Evolutionary conservation across 2,113 vertebrate species (phyloP).

Genomic region (Centrocercus urophasianus): DNA sequence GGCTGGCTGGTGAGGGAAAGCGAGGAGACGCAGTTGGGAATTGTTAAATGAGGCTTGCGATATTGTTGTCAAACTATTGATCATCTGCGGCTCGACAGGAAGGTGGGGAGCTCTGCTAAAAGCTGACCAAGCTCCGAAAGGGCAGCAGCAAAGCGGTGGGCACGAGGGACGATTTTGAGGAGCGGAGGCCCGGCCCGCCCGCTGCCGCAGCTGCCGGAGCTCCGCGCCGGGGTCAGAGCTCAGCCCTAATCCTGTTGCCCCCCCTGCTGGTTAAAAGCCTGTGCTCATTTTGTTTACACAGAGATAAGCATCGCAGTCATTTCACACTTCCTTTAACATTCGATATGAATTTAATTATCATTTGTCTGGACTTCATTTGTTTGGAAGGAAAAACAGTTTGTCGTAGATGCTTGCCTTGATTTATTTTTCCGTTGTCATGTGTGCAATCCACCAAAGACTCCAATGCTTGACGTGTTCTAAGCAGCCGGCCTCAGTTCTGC

Average conservation of each 20-base stretch:
- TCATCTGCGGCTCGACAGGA: not conserved
- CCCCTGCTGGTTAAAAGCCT: conserved; percentile 85
- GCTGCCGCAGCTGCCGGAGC: not conserved
- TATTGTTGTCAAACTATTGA: not conserved
- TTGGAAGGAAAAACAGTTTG: not conserved
- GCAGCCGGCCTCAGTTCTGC: conserved; percentile 18
- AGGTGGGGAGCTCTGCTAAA: not conserved
- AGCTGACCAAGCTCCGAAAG: not conserved
- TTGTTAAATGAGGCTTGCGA: not conserved
- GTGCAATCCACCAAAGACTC: conserved; percentile 54
- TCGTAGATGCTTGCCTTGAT: not conserved
- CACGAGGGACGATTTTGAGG: not conserved
- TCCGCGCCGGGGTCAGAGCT: conserved; percentile 73
- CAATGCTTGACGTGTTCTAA: not conserved
- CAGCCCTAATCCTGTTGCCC: conserved; percentile 85
- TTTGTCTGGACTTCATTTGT: conserved; percentile 56
- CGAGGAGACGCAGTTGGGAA: rapidly evolving
- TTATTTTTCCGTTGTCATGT: not conserved
- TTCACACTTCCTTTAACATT: conserved; percentile 79
- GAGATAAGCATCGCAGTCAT: conserved; percentile 78
- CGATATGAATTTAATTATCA: conserved; percentile 71
- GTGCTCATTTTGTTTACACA: conserved; percentile 77
- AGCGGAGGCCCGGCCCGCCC: not conserved
- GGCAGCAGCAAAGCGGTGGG: not conserved
- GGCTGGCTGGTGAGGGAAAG: not conserved